Evolutionary conservation across 2,888 invertebrate species (phyloP).

Genomic region (Parnassius apollo): DNA sequence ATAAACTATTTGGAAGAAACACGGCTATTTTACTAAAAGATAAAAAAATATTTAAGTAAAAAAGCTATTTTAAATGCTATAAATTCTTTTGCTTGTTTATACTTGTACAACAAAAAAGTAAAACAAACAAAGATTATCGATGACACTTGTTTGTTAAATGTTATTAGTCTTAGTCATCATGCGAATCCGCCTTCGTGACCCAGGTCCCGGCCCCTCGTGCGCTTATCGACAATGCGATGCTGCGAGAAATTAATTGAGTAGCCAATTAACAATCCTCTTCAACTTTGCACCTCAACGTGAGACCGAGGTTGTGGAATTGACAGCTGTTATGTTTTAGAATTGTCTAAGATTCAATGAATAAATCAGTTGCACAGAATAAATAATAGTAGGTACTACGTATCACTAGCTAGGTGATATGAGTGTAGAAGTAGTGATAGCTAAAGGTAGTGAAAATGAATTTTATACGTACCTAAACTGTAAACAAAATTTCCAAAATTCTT

Average conservation of each 20-base stretch:
- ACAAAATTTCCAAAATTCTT: no score
- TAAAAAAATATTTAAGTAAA: no score
- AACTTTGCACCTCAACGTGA: slow-evolving; percentile 10
- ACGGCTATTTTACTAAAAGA: no score
- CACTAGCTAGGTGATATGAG: no score
- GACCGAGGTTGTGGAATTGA: background rate
- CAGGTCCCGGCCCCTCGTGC: slow-evolving; percentile 2
- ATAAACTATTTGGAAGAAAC: no score
- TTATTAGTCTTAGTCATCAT: slow-evolving; percentile 12
- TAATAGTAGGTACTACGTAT: no score
- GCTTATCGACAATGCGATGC: slow-evolving; percentile 6
- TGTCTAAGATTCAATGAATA: no score
- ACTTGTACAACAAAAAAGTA: background rate
- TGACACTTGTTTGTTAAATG: background rate
- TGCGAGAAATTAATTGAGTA: slow-evolving; percentile 11
- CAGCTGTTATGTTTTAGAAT: background rate
- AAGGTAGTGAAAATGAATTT: no score
- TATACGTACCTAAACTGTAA: no score
- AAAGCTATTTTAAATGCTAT: no score
- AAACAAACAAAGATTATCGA: background rate
- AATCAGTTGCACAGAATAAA: no score
- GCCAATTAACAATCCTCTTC: slow-evolving; percentile 13
- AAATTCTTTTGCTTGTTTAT: background rate
- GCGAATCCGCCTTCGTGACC: slow-evolving; percentile 21
- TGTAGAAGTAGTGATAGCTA: no score